phyloP scores from a whole-genome alignment of 2,797 vertebrate genomes.

The Podarcis lilfordi region DNA sequence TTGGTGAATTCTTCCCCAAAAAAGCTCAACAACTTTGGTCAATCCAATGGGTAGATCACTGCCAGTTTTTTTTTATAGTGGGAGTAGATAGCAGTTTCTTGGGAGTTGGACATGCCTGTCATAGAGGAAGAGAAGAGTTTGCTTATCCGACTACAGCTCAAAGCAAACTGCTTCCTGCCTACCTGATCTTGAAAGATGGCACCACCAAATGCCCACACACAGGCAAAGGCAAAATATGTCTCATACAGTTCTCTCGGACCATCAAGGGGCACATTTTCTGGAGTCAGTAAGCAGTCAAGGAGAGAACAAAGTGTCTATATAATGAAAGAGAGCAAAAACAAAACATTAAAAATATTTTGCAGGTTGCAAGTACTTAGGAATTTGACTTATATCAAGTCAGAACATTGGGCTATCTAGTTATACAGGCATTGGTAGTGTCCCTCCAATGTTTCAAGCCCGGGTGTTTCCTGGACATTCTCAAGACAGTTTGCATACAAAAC shows the following conservation, averaged over 20 bases:
- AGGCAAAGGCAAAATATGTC: conserved; percentile 87
- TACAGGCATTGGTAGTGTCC: background rate
- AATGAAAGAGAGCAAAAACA: conserved; percentile 6
- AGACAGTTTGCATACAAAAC: background rate
- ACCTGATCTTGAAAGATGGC: conserved; percentile 85
- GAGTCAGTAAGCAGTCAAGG: conserved; percentile 85
- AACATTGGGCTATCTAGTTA: background rate
- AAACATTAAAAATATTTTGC: background rate
- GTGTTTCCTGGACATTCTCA: background rate
- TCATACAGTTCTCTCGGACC: conserved; percentile 85
- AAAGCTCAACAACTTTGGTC: too few species aligned
- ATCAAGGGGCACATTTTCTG: conserved; percentile 83
- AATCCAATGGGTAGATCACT: too few species aligned
- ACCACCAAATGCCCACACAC: conserved; percentile 88
- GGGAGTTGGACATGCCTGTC: background rate
- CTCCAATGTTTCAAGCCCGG: background rate
- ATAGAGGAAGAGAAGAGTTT: background rate
- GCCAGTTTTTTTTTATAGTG: too few species aligned
- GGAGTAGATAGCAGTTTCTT: too few species aligned
- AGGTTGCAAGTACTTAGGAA: background rate
- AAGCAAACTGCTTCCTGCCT: conserved; percentile 19
- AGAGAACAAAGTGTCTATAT: conserved; percentile 84
- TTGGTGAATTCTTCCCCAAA: too few species aligned
- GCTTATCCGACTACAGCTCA: background rate
- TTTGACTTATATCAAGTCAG: background rate